Conservation (phyloP, 1,140 invertebrate species). For the Pollicipes pollicipes region DNA sequence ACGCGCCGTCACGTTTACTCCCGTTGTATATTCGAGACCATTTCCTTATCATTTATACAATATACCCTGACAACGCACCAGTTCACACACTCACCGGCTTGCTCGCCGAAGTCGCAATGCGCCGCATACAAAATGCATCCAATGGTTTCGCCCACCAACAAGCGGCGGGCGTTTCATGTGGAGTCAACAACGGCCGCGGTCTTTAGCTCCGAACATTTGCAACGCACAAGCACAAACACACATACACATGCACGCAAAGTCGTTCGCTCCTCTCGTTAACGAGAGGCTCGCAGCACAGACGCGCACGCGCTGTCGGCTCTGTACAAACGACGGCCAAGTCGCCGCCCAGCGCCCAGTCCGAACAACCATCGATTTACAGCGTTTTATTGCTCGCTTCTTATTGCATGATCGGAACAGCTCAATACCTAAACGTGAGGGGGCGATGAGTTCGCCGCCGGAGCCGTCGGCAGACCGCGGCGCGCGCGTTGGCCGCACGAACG, state of each 20-base stretch:
- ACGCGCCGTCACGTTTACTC: neutral
- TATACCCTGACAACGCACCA: neutral
- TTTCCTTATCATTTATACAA: neutral
- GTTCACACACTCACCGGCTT: neutral
- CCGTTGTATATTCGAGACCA: constrained; percentile 1
- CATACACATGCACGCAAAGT: neutral
- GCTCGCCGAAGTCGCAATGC: neutral
- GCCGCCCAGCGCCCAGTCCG: neutral
- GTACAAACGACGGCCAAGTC: neutral
- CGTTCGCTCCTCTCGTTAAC: neutral
- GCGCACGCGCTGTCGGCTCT: no score
- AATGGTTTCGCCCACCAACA: neutral
- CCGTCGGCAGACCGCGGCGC: no score
- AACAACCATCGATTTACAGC: neutral
- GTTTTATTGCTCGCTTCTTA: neutral
- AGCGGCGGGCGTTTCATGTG: no score
- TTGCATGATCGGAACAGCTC: neutral
- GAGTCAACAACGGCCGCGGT: neutral
- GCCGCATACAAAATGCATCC: neutral
- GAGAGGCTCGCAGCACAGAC: no score
- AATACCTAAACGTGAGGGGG: neutral
- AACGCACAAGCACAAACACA: neutral
- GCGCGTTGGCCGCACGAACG: neutral
- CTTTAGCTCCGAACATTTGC: neutral
- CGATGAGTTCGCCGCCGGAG: neutral